Evolutionary conservation across 2,888 invertebrate species (phyloP), one percentile per base, ranked within the genome.

Genomic region (Calliopum simillimum): DNA sequence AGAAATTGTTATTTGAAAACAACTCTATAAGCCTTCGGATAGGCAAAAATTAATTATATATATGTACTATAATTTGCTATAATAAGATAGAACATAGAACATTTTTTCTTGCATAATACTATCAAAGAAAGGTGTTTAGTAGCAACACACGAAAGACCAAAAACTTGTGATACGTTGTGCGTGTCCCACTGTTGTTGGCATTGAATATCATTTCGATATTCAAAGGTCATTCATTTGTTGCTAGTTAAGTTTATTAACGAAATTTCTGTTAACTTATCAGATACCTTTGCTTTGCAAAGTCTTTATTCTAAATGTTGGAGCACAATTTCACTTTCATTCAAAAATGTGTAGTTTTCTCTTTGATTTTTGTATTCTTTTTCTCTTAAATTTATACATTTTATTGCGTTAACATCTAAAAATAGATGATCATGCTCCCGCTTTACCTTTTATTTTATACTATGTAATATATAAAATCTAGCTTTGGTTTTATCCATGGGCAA

Each of bases 291-390:
- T n/a, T 33, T 33, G 33, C 8, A 33, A 3, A 25, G 3, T 33
- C 33, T 12, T 23, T 5, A 23, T 53, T 12, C 11, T 53, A n/a
- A 13, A n/a, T 8, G 43, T 41, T 59, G 3, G 12, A 41, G 14
- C 5, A 23, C 41, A n/a, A 59, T 59, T 43, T 59, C 59, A 16
- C 59, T 59, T 43, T 59, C 59, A 59, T 25, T 33, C 33, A 33
- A 33, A 33, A 33, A 33, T 33, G 1, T n/a, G n/a, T n/a, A n/a
- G n/a, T n/a, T n/a, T n/a, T n/a, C n/a, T n/a, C n/a, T n/a, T n/a
- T n/a, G 33, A 8, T 33, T 33, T 33, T 33, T 8, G 8, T 33
- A 8, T 33, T 33, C 33, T 33, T 33, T 33, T 33, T 33, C 33
- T 33, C 5, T 33, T 33, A 33, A 33, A 8, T 33, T n/a, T n/a